These are phyloP conservation scores for Leucopternis melanops DNA, from an alignment of 2,113 vertebrate genomes.

Conservation along the genomic window DNA sequence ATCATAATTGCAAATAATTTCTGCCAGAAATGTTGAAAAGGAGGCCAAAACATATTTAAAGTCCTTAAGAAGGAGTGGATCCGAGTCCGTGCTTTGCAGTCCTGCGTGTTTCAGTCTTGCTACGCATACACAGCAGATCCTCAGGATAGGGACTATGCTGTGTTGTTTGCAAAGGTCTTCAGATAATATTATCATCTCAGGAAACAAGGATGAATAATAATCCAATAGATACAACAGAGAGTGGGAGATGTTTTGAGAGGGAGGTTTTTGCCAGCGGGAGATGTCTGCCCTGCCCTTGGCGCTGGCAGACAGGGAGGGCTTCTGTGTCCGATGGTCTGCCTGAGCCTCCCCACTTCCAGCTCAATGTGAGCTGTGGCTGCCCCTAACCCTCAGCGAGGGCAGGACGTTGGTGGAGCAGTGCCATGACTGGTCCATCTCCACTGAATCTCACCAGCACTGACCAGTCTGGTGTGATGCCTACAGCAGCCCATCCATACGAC, in stretches of 20 bases:
- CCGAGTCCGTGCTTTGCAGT: neutral
- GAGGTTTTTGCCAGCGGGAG: neutral
- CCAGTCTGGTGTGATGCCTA: neutral
- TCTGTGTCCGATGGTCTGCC: neutral
- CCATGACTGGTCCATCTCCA: neutral
- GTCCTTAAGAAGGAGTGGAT: too few relatives aligned
- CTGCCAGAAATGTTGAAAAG: too few relatives aligned
- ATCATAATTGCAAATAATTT: too few relatives aligned
- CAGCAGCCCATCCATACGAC: rapidly evolving
- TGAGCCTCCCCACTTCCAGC: neutral
- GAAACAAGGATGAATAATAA: neutral
- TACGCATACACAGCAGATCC: neutral
- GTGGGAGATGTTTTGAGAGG: neutral
- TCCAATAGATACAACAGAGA: neutral
- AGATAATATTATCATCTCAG: neutral
- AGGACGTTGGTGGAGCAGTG: neutral
- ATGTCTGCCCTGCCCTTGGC: neutral
- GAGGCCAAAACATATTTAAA: too few relatives aligned
- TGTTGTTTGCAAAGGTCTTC: neutral
- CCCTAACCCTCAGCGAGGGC: rapidly evolving
- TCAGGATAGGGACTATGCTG: neutral
- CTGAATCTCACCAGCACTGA: neutral
- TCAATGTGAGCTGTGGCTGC: neutral
- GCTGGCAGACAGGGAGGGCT: neutral
- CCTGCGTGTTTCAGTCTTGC: neutral